Conservation (phyloP, 2,888 invertebrate species). For the Punctoribates punctum region DNA sequence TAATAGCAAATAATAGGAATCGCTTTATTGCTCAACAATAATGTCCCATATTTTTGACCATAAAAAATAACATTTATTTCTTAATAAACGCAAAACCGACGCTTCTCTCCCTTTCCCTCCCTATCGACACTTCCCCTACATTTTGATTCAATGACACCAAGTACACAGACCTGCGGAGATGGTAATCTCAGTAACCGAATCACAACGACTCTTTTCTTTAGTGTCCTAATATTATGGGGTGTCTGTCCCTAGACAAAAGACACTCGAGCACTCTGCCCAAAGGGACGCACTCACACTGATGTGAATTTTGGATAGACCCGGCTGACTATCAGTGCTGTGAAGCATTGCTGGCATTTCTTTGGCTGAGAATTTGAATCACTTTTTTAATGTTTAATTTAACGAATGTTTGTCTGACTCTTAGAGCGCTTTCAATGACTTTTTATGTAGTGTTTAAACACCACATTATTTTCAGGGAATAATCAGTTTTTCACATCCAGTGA, state of each 20-base stretch:
- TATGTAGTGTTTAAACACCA: slow-evolving; percentile 5
- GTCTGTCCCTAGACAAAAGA: too few species aligned
- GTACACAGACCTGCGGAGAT: background rate
- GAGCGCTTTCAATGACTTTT: background rate
- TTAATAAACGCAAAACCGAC: background rate
- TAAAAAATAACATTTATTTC: slow-evolving; percentile 24
- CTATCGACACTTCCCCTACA: background rate
- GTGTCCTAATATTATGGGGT: too few species aligned
- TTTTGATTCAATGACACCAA: too few species aligned
- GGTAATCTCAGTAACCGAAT: background rate
- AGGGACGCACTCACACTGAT: too few species aligned
- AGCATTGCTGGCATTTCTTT: background rate
- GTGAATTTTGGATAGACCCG: too few species aligned
- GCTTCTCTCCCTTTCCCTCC: background rate
- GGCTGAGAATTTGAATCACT: background rate
- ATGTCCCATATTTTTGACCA: slow-evolving; percentile 20
- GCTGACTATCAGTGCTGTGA: too few species aligned
- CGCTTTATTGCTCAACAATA: slow-evolving; percentile 33
- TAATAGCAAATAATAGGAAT: background rate
- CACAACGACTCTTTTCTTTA: background rate
- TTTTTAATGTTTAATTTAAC: slow-evolving; percentile 13
- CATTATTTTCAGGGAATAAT: background rate
- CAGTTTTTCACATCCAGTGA: too few species aligned
- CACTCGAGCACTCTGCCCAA: too few species aligned
- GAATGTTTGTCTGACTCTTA: slow-evolving; percentile 1